Evolutionary conservation across 2,113 vertebrate species (phyloP), one percentile per base, ranked within the genome.

Genomic region (Coturnix japonica): DNA sequence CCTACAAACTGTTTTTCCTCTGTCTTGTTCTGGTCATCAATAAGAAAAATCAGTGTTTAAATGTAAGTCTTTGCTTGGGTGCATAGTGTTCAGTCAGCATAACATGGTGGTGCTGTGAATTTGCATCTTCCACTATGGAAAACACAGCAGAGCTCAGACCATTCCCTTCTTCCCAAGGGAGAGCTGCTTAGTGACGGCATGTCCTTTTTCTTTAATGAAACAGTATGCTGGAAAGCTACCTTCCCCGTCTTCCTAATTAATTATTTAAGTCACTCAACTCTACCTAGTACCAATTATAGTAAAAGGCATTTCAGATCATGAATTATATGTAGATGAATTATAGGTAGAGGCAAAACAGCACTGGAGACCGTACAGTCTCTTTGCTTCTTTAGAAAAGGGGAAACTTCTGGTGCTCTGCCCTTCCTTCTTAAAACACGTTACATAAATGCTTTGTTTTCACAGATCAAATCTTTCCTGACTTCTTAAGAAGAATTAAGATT

Each of bases 401-500:
- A 31, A 56, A 31, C 6, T 37, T n/a, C 11, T 31, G 30, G 11
- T 5, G 5, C 26, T 18, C 65, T 14, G 16, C 4, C 3, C 53
- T 72, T 63, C 30, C 13, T 59, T 79, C 71, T 64, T 64, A 23
- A 25, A 72, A 44, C 9, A 4, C 5, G 11, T 28, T 0, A 1
- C 51, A 53, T 39, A 53, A 4, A 23, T 25, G 2, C 2, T 25
- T 54, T 83, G n/a, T 91, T 76, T 61, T 66, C 6, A 83, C 61
- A 97, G 96, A 92, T 95, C 19, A 95, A 95, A 37, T 92, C 80
- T 16, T 96, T 96, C 66, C 77, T 97, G 80, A 64, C 46, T 82
- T 90, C 77, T 21, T 91, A 92, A 39, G 22, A 85, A 16, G 81
- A 61, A 65, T 25, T 41, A 19, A 60, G 31, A 11, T 3, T 0